These are phyloP conservation scores for Osmerus eperlanus DNA, from an alignment of 2,113 vertebrate genomes.

Conservation along the genomic window DNA sequence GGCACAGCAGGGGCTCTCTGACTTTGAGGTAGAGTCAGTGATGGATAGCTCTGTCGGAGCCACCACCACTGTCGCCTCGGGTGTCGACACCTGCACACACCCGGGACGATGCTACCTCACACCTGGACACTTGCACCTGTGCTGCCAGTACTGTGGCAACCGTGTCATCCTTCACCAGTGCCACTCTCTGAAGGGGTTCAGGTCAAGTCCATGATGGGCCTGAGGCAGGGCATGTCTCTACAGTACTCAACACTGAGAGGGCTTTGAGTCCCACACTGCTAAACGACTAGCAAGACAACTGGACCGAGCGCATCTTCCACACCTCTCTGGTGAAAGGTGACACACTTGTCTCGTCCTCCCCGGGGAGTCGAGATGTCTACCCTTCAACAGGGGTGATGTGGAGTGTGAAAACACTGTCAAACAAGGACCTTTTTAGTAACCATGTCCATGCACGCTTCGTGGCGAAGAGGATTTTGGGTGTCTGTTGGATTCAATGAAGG, in stretches of 20 bases:
- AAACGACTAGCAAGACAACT: too few species aligned
- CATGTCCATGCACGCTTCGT: background rate
- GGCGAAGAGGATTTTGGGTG: conserved; percentile 35
- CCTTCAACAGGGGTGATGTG: conserved; percentile 3
- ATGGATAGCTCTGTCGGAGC: conserved; percentile 50
- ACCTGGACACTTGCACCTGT: conserved; percentile 30
- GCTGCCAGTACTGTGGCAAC: conserved; percentile 11
- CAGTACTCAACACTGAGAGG: too few species aligned
- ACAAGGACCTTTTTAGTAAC: conserved; percentile 1
- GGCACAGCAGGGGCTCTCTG: conserved; percentile 12
- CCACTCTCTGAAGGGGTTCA: too few species aligned
- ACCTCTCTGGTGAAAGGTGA: background rate
- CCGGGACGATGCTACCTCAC: conserved; percentile 33
- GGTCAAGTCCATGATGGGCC: too few species aligned
- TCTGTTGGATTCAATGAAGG: conserved; percentile 23
- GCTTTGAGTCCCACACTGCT: background rate
- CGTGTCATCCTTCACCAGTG: too few species aligned
- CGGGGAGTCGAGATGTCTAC: background rate
- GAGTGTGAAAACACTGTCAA: conserved; percentile 24
- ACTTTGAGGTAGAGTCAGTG: conserved; percentile 39
- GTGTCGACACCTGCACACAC: conserved; percentile 38
- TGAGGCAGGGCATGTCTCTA: too few species aligned
- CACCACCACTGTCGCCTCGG: conserved; percentile 48
- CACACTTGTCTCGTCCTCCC: background rate
- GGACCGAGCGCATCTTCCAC: background rate